Percentiles rank a stretch among this genome's conserved stretches.
Conservation (phyloP, 1,140 invertebrate genomes). For the Ceratosolen fusciceps region DNA sequence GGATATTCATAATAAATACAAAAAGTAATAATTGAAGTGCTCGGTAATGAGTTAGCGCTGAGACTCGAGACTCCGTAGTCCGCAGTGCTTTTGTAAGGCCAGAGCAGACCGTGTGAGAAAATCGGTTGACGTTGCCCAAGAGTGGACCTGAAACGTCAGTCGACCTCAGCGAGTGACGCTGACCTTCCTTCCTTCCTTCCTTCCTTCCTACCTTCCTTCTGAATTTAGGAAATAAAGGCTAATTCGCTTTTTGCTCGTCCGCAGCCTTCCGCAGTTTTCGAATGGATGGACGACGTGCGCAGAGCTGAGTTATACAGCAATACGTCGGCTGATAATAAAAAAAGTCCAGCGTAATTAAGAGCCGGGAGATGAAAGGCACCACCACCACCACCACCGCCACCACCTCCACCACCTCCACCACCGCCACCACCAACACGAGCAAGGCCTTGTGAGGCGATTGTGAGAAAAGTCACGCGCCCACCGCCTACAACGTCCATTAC, state of each 20-base stretch:
- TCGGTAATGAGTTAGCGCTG: no score
- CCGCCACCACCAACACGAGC: background rate
- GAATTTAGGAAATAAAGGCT: slow-evolving; percentile 59
- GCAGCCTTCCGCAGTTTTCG: slow-evolving; percentile 12
- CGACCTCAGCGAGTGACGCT: slow-evolving; percentile 1
- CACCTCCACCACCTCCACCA: background rate
- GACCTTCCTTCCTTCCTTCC: no score
- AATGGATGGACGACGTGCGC: background rate
- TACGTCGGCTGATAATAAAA: no score
- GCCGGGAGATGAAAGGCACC: no score
- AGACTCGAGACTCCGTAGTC: no score
- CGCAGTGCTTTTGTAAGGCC: no score
- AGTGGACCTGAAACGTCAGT: background rate
- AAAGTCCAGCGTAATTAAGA: no score
- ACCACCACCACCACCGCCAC: no score
- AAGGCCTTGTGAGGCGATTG: background rate
- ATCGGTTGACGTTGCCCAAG: background rate
- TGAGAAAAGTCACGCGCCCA: slow-evolving; percentile 8
- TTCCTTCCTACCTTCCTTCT: slow-evolving; percentile 1
- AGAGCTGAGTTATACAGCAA: background rate
- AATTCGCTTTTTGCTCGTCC: slow-evolving; percentile 34
- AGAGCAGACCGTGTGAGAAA: background rate
- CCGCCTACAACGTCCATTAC: background rate
- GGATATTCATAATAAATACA: no score
- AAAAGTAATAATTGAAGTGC: no score